phyloP scores from a whole-genome alignment of 2,113 vertebrate genomes.

The Danio rerio region GRCz12tu NC_133193.1:16090001-16090500 shows the following conservation, averaged over 20 bases:
- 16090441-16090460: conserved; percentile 32
- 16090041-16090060: conserved; percentile 22
- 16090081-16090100: conserved; percentile 45
- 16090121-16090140: conserved; percentile 57
- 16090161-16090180: conserved; percentile 58
- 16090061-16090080: conserved; percentile 43
- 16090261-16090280: conserved; percentile 73
- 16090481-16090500: conserved; percentile 67
- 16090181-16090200: conserved; percentile 63
- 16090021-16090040: conserved; percentile 37
- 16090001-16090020: conserved; percentile 8
- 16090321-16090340: conserved; percentile 54
- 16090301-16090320: conserved; percentile 48
- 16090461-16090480: conserved; percentile 20
- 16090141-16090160: conserved; percentile 51
- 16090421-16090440: conserved; percentile 46
- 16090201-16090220: conserved; percentile 58
- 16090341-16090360: conserved; percentile 32
- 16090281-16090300: conserved; percentile 60
- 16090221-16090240: conserved; percentile 69
- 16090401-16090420: conserved; percentile 44
- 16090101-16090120: conserved; percentile 54
- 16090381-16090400: conserved; percentile 37
- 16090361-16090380: conserved; percentile 24
- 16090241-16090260: conserved; percentile 54